Evolutionary conservation across 1,140 invertebrate species (phyloP).

Genomic region (Microplitis mediator): DNA sequence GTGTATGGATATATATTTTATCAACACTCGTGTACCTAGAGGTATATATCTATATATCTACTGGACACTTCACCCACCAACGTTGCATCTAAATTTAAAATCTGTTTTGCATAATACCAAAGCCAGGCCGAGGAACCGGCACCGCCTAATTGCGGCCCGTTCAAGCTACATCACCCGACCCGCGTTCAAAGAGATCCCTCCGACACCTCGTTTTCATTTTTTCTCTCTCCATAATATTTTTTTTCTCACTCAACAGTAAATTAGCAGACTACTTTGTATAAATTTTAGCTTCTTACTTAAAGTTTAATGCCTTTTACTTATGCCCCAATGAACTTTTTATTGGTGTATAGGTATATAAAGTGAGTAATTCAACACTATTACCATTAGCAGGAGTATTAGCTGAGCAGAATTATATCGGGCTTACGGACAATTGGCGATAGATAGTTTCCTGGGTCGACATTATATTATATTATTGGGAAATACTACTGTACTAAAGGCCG

Average conservation of each 20-base stretch:
- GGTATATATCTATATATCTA: neutral
- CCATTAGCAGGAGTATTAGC: no score
- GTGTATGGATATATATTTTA: conserved; percentile 10
- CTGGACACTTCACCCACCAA: conserved; percentile 32
- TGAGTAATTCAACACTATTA: no score
- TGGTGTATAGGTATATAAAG: no score
- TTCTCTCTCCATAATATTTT: neutral
- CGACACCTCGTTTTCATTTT: conserved; percentile 45
- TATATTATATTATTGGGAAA: no score
- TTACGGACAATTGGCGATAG: no score
- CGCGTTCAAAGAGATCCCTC: conserved; percentile 39
- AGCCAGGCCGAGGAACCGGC: conserved; percentile 37
- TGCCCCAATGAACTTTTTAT: neutral
- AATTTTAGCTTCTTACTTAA: no score
- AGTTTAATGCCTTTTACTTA: no score
- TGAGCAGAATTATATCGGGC: no score
- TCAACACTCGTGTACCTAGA: conserved; percentile 37
- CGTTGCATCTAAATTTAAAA: conserved; percentile 62
- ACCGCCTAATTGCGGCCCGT: conserved; percentile 58
- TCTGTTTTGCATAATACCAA: conserved; percentile 60
- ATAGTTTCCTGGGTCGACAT: no score
- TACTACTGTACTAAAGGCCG: no score
- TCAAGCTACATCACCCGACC: conserved; percentile 39
- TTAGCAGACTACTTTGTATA: no score
- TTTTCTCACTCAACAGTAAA: neutral